Percentiles rank a stretch among this genome's conserved stretches.
These are phyloP conservation scores for Coluber constrictor DNA, from an alignment of 2,797 vertebrate species.

Conservation along the genomic window DNA sequence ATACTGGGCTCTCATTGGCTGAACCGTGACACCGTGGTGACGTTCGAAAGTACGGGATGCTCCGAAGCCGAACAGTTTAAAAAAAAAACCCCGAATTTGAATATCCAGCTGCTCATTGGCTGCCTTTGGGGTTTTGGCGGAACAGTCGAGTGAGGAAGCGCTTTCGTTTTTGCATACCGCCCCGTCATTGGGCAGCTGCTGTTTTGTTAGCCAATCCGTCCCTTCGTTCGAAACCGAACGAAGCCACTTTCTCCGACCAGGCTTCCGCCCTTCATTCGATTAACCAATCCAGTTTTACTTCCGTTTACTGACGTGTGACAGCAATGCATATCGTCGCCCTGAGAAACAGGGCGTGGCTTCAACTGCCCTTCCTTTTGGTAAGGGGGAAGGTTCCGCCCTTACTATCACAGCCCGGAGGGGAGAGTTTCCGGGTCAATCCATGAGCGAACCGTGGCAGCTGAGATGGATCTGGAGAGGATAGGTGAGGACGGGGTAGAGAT, in stretches of 20 bases:
- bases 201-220: neutral
- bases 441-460: neutral
- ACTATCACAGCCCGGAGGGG: neutral
- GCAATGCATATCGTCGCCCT: neutral
- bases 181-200: neutral
- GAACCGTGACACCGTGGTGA: rapidly evolving
- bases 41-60: neutral
- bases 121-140: neutral
- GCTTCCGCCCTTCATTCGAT: neutral
- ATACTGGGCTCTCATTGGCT: neutral
- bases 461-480: conserved; percentile 31
- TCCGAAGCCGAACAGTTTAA: neutral
- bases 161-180: neutral
- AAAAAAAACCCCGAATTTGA: neutral
- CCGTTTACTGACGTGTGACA: neutral
- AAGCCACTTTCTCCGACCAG: neutral
- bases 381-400: neutral
- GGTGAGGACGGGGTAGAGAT: neutral
- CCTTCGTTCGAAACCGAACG: too few species aligned
- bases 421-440: neutral
- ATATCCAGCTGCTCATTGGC: neutral
- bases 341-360: neutral
- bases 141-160: rapidly evolving
- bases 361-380: neutral
- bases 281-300: neutral